Evolutionary conservation across 2,797 vertebrate species (phyloP).

Genomic region (Poeciliopsis paucimaculata): DNA sequence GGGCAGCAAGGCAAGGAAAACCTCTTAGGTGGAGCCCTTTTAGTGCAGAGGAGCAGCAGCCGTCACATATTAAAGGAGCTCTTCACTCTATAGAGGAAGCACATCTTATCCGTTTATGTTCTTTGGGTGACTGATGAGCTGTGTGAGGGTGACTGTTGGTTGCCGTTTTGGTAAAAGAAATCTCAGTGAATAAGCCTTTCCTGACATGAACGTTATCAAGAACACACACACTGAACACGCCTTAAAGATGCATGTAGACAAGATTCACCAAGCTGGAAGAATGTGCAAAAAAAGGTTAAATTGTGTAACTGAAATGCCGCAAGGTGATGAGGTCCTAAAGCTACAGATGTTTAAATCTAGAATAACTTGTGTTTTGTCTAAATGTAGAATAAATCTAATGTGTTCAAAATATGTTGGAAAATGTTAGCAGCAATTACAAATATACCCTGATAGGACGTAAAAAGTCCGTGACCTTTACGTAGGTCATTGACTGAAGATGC

Average conservation of each 20-base stretch:
- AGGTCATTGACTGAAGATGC: not conserved
- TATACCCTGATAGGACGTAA: not conserved
- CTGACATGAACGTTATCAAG: conserved; percentile 31
- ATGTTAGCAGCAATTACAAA: not conserved
- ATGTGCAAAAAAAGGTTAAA: too few species aligned
- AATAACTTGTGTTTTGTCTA: not conserved
- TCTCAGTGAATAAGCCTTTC: conserved; percentile 41
- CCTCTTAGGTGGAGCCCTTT: not conserved
- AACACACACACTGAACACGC: conserved; percentile 36
- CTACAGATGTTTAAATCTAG: not conserved
- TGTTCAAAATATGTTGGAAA: not conserved
- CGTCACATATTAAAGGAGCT: not conserved
- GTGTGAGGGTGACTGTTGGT: conserved; percentile 8
- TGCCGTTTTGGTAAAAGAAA: conserved; percentile 16
- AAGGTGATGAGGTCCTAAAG: not conserved
- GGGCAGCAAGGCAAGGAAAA: not conserved
- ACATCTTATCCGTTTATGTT: not conserved
- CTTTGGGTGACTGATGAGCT: not conserved
- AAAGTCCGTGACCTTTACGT: not conserved
- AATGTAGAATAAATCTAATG: not conserved
- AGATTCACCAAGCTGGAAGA: conserved; percentile 16
- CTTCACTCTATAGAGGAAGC: not conserved
- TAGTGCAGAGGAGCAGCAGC: not conserved
- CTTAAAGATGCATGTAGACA: conserved; percentile 32
- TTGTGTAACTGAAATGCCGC: too few species aligned